Base-by-base conservation (phyloP, 2,113 vertebrate species). In the Coracopsis vasa region DNA sequence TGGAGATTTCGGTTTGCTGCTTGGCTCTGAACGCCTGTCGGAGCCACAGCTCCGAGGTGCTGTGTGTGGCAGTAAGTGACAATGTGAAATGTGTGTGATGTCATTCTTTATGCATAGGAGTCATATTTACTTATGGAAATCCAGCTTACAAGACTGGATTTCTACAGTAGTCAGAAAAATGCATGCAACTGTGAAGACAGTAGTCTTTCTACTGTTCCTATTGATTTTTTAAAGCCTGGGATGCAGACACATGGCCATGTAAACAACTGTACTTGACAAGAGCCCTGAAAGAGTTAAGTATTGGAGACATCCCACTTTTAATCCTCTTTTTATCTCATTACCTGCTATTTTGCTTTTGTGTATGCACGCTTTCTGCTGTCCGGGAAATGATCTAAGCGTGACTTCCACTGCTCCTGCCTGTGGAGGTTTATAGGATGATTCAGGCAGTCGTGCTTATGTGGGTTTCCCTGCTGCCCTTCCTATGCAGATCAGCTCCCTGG, bases 401-500 rank as follows among this genome's bases (percentile, higher is more conserved):
- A 87, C 88, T 97, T 96, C 95, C 92, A 92, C 73, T 6, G 4
- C 45, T 94, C 75, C 82, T 95, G 89, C 86, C 39, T 9, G 39
- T 28, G 74, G 67, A 85, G 71, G 60, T 67, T 81, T 41, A 18
- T 31, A 67, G 91, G 94, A 28, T 91, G 95, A 82, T 90, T 80
- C 90, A 93, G 75, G 41, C 84, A 83, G 96, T 70, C 25, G 54
- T 70, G 92, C 60, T 81, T 31, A 19, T 28, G 75, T 4, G 27
- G 70, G 88, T 95, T 97, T 94, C 74, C 79, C 96, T 65, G 61
- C 94, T 95, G 88, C 78, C 96, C 75, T 94, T 92, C 91, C 95
- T 82, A 64, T 67, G 84, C 74, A 88, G 50, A 82, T 88, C 93
- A 91, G 74, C 48, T 81, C 80, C 70, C 92, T 90, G 84, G 94